Evolutionary conservation across 2,888 invertebrate genomes (phyloP).

Genomic region (Chironomus riparius): DNA sequence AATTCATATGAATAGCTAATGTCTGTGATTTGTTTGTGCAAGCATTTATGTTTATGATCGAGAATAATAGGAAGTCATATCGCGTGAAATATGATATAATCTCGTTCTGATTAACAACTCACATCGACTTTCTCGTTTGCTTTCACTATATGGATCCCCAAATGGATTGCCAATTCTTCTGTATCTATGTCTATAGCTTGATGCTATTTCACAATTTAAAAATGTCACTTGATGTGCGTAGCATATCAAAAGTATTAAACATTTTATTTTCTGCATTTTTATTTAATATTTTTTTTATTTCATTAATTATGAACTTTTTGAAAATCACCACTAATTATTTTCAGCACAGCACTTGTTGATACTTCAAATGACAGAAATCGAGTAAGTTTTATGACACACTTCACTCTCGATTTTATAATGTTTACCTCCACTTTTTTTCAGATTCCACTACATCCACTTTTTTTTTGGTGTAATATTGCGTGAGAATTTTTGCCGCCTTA

Average conservation of each 20-base stretch:
- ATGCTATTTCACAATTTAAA: constrained; percentile 1
- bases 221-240: not conserved
- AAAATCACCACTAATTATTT: not conserved
- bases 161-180: not conserved
- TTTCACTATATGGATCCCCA: not conserved
- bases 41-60: no score
- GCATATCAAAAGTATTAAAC: not conserved
- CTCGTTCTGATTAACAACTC: constrained; percentile 7
- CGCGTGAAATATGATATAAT: no score
- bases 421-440: not conserved
- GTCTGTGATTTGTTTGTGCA: no score
- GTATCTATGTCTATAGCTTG: not conserved
- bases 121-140: constrained; percentile 20
- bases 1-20: not conserved
- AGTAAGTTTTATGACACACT: not conserved
- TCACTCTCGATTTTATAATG: not conserved
- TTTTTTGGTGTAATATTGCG: not conserved
- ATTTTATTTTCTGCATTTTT: constrained; percentile 1
- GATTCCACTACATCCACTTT: not conserved
- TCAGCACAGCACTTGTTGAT: constrained; percentile 3
- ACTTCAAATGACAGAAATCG: not conserved
- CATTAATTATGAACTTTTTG: not conserved
- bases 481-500: not conserved
- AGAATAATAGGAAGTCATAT: no score
- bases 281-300: not conserved